Conservation (phyloP, 2,888 invertebrate species). For the Gortyna flavago region DNA sequence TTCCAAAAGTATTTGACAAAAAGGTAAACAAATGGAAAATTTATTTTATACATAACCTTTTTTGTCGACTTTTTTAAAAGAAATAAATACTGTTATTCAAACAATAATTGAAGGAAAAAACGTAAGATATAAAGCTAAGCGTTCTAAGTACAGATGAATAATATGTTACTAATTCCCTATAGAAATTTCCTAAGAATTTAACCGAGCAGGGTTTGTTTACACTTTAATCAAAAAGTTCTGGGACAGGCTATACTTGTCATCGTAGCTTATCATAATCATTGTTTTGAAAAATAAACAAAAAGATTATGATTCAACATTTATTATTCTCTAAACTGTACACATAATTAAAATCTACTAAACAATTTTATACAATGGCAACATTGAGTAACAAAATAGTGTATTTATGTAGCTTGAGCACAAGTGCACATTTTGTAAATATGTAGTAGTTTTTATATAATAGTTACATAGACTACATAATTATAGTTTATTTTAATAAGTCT, state of each 20-base stretch:
- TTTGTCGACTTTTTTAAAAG: too few relatives aligned
- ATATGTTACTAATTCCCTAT: not conserved
- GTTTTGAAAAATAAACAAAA: too few relatives aligned
- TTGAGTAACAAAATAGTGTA: slow-evolving; percentile 36
- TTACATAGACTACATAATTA: not conserved
- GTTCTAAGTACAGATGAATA: not conserved
- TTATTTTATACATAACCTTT: too few relatives aligned
- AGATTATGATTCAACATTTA: slow-evolving; percentile 39
- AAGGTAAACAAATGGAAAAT: too few relatives aligned
- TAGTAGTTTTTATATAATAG: not conserved
- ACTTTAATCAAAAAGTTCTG: not conserved
- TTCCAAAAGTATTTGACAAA: too few relatives aligned
- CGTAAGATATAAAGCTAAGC: too few relatives aligned
- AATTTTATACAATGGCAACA: slow-evolving; percentile 58
- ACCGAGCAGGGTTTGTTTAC: not conserved
- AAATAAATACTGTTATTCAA: too few relatives aligned
- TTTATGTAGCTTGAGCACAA: slow-evolving; percentile 24
- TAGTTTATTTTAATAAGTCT: not conserved
- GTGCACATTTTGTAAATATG: slow-evolving; percentile 1
- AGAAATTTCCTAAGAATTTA: not conserved
- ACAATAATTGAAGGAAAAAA: too few relatives aligned
- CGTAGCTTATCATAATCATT: too few relatives aligned
- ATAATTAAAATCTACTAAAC: slow-evolving; percentile 45
- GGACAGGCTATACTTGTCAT: not conserved
- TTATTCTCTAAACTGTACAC: slow-evolving; percentile 52